Conservation (phyloP, 1,140 invertebrate species). For the Phymastichus coffea region DNA sequence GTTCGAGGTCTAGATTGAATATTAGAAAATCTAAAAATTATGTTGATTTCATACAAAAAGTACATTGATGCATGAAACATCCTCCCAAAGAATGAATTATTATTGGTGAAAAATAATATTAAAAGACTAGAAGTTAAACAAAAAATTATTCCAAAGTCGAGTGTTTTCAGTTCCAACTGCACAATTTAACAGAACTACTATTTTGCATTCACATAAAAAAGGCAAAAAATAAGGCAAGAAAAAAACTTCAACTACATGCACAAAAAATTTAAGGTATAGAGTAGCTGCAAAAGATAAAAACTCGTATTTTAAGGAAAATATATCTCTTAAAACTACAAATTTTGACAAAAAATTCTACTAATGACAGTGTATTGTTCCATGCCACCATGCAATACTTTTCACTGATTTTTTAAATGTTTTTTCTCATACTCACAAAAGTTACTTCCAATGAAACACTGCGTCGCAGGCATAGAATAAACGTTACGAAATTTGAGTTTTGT, state of each 20-base stretch:
- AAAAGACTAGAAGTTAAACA: too few relatives aligned
- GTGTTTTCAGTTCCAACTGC: background rate
- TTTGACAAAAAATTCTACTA: slow-evolving; percentile 10
- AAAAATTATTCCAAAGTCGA: too few relatives aligned
- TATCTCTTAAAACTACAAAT: background rate
- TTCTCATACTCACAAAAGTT: slow-evolving; percentile 52
- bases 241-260: too few relatives aligned
- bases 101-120: too few relatives aligned
- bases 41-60: too few relatives aligned
- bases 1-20: too few relatives aligned
- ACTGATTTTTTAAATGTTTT: slow-evolving; percentile 13
- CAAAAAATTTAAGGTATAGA: background rate
- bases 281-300: background rate
- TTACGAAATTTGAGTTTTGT: slow-evolving; percentile 19
- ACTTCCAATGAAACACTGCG: slow-evolving; percentile 58
- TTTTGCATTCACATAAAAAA: background rate
- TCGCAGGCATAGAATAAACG: slow-evolving; percentile 42
- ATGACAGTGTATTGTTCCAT: slow-evolving; percentile 5
- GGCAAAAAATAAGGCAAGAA: background rate
- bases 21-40: too few relatives aligned
- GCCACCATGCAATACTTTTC: slow-evolving; percentile 24
- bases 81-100: too few relatives aligned
- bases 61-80: too few relatives aligned
- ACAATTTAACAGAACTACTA: slow-evolving; percentile 5
- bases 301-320: too few relatives aligned